A percentile compares a stretch with the other conserved stretches of the same genome.
phyloP scores from a whole-genome alignment of 1,140 invertebrate species.

The Yoshiicerus persimilis region DNA sequence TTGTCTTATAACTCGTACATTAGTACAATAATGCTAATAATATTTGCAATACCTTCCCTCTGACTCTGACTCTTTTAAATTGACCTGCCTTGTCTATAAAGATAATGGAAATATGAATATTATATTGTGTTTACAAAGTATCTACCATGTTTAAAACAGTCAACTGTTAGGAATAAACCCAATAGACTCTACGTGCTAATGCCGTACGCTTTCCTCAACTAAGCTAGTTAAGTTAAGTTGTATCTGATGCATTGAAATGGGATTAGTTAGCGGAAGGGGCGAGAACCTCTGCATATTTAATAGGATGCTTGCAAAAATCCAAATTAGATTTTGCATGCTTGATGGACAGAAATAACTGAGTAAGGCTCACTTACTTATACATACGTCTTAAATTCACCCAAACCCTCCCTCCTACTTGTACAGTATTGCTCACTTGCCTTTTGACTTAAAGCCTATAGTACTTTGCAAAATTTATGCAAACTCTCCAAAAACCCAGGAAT shows the following conservation, averaged over 20 bases:
- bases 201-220: not conserved
- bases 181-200: not conserved
- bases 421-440: not conserved
- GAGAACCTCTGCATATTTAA: constrained; percentile 20
- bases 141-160: not conserved
- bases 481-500: too few species aligned
- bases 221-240: constrained; percentile 14
- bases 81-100: not conserved
- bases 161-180: not conserved
- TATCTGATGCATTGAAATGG: constrained; percentile 3
- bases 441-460: too few species aligned
- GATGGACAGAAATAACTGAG: constrained; percentile 19
- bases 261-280: constrained; percentile 4
- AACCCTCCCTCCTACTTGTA: not conserved
- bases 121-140: not conserved
- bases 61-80: not conserved
- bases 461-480: too few species aligned
- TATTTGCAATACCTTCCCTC: not conserved
- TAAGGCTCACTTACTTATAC: not conserved
- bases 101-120: constrained; percentile 18
- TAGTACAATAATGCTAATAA: not conserved
- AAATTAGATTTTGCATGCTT: constrained; percentile 15
- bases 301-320: constrained; percentile 2
- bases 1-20: too few species aligned
- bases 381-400: not conserved